Evolutionary conservation across 2,797 vertebrate genomes (phyloP).

Genomic region (Apogon hyalosoma): DNA sequence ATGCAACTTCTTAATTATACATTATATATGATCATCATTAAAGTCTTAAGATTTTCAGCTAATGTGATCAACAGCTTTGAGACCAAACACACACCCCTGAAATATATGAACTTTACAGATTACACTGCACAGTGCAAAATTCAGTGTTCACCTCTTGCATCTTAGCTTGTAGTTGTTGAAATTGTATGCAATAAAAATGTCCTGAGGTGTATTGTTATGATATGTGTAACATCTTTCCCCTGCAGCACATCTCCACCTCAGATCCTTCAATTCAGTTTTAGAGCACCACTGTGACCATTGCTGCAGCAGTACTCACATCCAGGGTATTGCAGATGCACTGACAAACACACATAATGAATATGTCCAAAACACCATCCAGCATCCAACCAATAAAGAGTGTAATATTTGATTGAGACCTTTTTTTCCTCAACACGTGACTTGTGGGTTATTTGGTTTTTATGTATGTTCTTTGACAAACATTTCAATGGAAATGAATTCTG

Average conservation of each 20-base stretch:
- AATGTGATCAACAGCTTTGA: too few relatives aligned
- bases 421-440: slow-evolving; percentile 9
- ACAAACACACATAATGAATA: background rate
- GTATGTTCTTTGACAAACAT: slow-evolving; percentile 19
- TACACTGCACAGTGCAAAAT: background rate
- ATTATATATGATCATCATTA: too few relatives aligned
- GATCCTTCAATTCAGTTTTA: slow-evolving; percentile 10
- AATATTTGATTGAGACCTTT: background rate
- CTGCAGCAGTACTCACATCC: background rate
- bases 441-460: background rate
- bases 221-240: slow-evolving; percentile 1
- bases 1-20: too few relatives aligned
- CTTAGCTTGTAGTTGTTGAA: background rate
- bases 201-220: background rate
- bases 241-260: slow-evolving; percentile 7
- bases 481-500: slow-evolving; percentile 47
- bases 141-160: background rate
- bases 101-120: accelerated
- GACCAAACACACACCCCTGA: too few relatives aligned
- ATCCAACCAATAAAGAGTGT: background rate
- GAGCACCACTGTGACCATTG: slow-evolving; percentile 19
- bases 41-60: too few relatives aligned
- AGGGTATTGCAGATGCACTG: background rate
- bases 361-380: slow-evolving; percentile 4
- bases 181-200: slow-evolving; percentile 3